Evolutionary conservation across 2,113 vertebrate species (phyloP), one percentile per base, ranked within the genome.

Genomic region (Strix aluco): DNA sequence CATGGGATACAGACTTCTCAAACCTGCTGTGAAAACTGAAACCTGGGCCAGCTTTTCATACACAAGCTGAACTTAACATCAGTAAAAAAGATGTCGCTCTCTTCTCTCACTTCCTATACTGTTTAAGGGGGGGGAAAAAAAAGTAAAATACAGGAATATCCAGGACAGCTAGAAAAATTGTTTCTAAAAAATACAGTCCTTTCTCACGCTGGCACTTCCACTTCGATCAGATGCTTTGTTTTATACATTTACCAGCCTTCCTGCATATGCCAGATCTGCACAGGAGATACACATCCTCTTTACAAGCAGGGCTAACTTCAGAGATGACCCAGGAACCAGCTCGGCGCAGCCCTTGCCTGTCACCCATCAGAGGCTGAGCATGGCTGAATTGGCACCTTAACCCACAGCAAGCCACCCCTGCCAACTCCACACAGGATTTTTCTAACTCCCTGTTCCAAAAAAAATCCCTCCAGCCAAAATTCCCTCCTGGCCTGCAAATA

Each of bases 401-500:
- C 80, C 88, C 3, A 0, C 69, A 61, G 57, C 75, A 51, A 91
- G 51, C 49, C 91, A 62, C 36, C 0, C 0, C 70, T 95, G 92
- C 92, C 95, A 94, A 5, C 57, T 94, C 44, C 62, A 81, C 54
- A 40, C 73, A 94, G 73, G 52, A 84, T 82, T 95, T 94, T 94
- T 94, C 49, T 91, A 81, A 59, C 29, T 94, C 77, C 13, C 19
- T 63, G 38, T 71, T 95, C 80, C 67, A 95, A 81, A 88, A 67
- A n/a, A 90, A 51, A 22, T 5, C 7, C 69, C 72, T 91, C 40
- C 84, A 95, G 88, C 88, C 96, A 94, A 95, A 94, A 96, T 91
- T 58, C 66, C 94, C 96, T 94, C 95, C 96, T 96, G 94, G 95
- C 73, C 92, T 94, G 91, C 81, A 95, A 94, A 95, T 96, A 94